phyloP scores from a whole-genome alignment of 2,797 vertebrate genomes.

The Girardinus metallicus region DNA sequence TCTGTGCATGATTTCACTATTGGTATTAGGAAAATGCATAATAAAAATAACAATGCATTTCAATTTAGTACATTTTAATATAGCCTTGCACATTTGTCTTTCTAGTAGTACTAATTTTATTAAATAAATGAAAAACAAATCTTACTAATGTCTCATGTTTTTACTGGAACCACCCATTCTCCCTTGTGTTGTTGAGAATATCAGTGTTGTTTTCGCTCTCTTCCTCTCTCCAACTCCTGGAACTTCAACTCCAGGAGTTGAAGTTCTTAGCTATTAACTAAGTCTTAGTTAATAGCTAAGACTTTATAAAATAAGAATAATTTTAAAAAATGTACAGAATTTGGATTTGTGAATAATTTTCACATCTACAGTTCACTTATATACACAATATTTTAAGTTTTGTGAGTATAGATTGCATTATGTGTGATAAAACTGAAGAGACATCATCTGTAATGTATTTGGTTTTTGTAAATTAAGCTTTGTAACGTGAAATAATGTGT shows the following conservation, averaged over 20 bases:
- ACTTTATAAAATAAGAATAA: not conserved
- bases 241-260: not conserved
- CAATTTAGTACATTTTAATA: not conserved
- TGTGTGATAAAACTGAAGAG: not conserved
- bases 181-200: not conserved
- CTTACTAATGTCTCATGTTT: not conserved
- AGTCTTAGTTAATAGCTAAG: not conserved
- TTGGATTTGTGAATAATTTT: not conserved
- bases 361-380: not conserved
- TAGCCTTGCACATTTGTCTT: not conserved
- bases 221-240: not conserved
- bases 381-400: not conserved
- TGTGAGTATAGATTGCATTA: not conserved
- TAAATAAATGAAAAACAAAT: not conserved
- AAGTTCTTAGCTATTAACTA: too few species aligned
- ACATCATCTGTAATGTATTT: not conserved
- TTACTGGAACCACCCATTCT: not conserved
- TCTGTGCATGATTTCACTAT: not conserved
- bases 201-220: not conserved
- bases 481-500: not conserved
- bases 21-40: not conserved
- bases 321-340: not conserved
- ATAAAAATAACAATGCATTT: not conserved
- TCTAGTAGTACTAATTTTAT: not conserved
- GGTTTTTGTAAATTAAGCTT: not conserved